phyloP scores from a whole-genome alignment of 1,140 invertebrate genomes.

The Euwallacea fornicatus region DNA sequence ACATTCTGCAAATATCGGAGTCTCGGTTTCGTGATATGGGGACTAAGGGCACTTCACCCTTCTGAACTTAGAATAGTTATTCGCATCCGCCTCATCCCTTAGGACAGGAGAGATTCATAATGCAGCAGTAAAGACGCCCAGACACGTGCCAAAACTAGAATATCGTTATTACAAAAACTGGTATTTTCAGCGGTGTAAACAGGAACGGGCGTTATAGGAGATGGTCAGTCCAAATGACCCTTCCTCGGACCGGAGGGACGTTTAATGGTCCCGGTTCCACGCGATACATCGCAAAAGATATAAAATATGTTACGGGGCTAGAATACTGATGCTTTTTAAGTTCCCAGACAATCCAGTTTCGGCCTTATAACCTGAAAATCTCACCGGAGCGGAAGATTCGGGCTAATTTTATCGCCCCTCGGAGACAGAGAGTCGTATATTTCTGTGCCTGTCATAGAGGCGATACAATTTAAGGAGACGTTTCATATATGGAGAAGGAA shows the following conservation, averaged over 20 bases:
- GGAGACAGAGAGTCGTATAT: slow-evolving; percentile 20
- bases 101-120: too few relatives aligned
- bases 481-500: slow-evolving; percentile 19
- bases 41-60: too few relatives aligned
- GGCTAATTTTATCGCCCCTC: slow-evolving; percentile 31
- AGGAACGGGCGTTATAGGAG: slow-evolving; percentile 26
- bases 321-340: slow-evolving; percentile 32
- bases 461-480: slow-evolving; percentile 20
- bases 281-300: slow-evolving; percentile 32
- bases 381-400: slow-evolving; percentile 29
- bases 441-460: slow-evolving; percentile 27
- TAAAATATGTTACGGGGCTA: slow-evolving; percentile 25
- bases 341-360: slow-evolving; percentile 31
- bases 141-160: slow-evolving; percentile 22
- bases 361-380: slow-evolving; percentile 35
- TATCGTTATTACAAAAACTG: slow-evolving; percentile 22
- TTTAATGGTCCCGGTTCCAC: slow-evolving; percentile 12
- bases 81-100: too few relatives aligned
- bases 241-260: slow-evolving; percentile 11
- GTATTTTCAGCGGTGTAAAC: slow-evolving; percentile 32
- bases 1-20: too few relatives aligned
- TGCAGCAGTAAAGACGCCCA: neutral
- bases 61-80: too few relatives aligned
- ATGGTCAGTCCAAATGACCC: slow-evolving; percentile 22
- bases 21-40: too few relatives aligned